Base-by-base conservation (phyloP, 2,113 vertebrate genomes). In the Scalopus aquaticus region DNA sequence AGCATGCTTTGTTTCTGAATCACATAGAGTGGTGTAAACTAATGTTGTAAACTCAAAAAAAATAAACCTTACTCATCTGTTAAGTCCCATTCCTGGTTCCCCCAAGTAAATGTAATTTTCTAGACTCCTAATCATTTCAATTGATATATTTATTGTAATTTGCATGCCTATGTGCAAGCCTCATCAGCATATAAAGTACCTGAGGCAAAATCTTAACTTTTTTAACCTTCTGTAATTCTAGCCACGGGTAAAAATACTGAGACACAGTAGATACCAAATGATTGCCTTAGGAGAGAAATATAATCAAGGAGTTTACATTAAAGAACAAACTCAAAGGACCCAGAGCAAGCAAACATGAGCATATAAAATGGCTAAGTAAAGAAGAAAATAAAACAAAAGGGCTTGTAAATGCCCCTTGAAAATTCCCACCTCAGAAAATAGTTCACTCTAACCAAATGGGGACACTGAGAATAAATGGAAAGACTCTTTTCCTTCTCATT, bases 241-340 rank as follows among this genome's bases (percentile, higher is more conserved):
- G 64, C 15, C 73, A 11, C 28, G 26, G 9, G 56, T 58, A 92
- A 76, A 72, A 26, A 20, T 4, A 19, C 6, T 77, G 6, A 16
- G 78, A 60, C 73, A 86, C 4, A 87, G 35, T 13, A 2, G 28
- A 72, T 76, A 49, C 32, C 69, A 70, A 90, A 46, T 49, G 28
- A 16, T 44, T 67, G 4, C 54, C 20, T 46, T 62, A 94, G 11
- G 22, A 64, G 8, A 87, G 28, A 82, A 76, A 20, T 37, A 35
- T 16, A 17, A 26, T 84, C 35, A 37, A 76, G 1, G 15, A 39
- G 49, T 79, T 78, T 39, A 73, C 3, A 49, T 28, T 54, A 51
- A 58, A 28, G 83, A 17, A 80, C 86, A 96, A 96, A 24, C 26
- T 96, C 70, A 74, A 42, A 88, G 42, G 28, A 88, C 42, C 5